phyloP scores from a whole-genome alignment of 2,113 vertebrate genomes.

The Sterrhoptilus dennistouni region DNA sequence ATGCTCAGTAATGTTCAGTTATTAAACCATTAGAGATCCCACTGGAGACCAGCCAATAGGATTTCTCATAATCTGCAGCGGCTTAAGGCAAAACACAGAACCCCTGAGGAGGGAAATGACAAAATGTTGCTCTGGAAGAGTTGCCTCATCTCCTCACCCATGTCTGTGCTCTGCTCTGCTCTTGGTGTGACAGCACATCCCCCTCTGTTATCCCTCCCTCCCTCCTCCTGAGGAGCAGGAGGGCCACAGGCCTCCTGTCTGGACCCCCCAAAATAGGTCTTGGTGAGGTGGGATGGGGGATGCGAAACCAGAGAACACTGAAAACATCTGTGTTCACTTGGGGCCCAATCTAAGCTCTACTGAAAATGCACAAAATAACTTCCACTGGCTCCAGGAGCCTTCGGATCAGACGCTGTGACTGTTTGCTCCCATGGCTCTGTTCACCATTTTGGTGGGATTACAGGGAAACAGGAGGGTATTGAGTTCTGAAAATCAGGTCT shows the following conservation, averaged over 20 bases:
- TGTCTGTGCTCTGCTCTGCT: neutral
- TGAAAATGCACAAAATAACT: constrained; percentile 20
- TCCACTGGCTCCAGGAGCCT: constrained; percentile 2
- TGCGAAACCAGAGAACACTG: constrained; percentile 22
- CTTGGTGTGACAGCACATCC: neutral
- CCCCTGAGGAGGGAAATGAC: constrained; percentile 51
- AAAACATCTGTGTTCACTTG: constrained; percentile 9
- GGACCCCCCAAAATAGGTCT: neutral
- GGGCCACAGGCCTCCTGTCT: neutral
- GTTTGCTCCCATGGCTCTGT: neutral
- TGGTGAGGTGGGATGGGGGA: neutral
- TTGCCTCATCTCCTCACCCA: neutral
- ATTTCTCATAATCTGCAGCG: constrained; percentile 38
- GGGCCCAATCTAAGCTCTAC: neutral
- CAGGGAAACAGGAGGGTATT: neutral
- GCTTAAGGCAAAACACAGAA: constrained; percentile 38
- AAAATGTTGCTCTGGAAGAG: constrained; percentile 7
- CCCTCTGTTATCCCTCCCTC: neutral
- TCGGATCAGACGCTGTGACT: neutral
- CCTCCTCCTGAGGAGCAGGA: neutral
- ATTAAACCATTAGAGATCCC: constrained; percentile 62
- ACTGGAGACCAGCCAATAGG: constrained; percentile 36
- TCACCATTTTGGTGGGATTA: constrained; percentile 11
- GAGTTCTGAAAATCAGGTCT: neutral
- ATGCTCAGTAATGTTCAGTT: constrained; percentile 49